Conservation (phyloP, 2,797 vertebrate genomes). For the Microctenopoma stevenorrisi region DNA sequence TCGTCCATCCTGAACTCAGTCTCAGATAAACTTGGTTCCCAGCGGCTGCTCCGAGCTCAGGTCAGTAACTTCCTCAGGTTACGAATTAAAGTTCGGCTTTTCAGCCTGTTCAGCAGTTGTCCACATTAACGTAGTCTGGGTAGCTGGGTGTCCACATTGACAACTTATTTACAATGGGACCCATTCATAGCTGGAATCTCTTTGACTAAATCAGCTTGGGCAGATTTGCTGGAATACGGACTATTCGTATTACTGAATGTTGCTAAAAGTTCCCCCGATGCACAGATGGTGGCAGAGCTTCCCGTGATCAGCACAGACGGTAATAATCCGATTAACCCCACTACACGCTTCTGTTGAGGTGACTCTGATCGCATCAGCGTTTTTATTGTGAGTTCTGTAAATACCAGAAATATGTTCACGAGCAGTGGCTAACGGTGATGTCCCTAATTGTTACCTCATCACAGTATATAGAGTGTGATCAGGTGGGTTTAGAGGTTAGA, state of each 20-base stretch:
- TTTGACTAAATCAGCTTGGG: too few relatives aligned
- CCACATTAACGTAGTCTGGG: too few relatives aligned
- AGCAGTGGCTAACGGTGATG: too few relatives aligned
- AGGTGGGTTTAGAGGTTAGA: too few relatives aligned
- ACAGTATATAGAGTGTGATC: background rate
- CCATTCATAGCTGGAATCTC: conserved; percentile 55
- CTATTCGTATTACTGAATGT: too few relatives aligned
- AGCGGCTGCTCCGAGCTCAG: conserved; percentile 4
- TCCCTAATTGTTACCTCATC: background rate
- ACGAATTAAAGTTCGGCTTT: background rate
- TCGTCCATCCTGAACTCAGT: accelerated
- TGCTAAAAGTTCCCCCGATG: too few relatives aligned
- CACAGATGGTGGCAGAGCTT: background rate
- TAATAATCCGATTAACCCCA: conserved; percentile 20
- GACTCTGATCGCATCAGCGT: background rate
- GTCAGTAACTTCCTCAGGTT: conserved; percentile 14
- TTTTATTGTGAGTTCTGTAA: background rate
- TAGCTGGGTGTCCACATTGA: conserved; percentile 63
- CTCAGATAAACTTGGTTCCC: background rate
- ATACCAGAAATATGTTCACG: background rate
- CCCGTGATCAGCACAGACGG: background rate
- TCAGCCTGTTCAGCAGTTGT: accelerated
- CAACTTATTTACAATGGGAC: conserved; percentile 70
- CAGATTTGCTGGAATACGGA: too few relatives aligned
- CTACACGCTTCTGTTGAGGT: too few relatives aligned